Base-by-base conservation (phyloP, 2,888 invertebrate species). In the Leucophora obtusa region DNA sequence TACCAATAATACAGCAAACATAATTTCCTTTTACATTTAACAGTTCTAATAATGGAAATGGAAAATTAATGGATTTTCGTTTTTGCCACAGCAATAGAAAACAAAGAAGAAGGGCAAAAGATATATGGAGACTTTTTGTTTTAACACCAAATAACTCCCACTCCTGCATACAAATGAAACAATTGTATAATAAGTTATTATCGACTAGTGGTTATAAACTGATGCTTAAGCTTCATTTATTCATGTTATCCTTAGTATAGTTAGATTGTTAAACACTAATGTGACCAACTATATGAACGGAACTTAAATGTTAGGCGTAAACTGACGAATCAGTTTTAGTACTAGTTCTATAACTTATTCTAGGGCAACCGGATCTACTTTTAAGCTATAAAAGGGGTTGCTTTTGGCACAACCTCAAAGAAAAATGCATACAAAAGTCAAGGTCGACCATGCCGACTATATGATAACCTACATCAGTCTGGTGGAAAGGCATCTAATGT, bases 21-120 rank as follows among this genome's bases (percentile, higher is more conserved):
- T 70, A 72, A 78, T 78, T 78, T 72, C 62, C 72, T 68, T 62
- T 56, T 47, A 50, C 62, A 60, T 14, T 35, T 38, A 77, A 60
- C 68, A 18, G 14, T 73, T 73, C 58, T 51, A 60, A 79, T 74
- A 71, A 74, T 71, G 70, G 56, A 73, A 74, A 65, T 69, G 59
- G 73, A 73, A 73, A 65, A 79, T 70, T 74, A 79, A 79, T 79
- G 69, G 65, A 18, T 74, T 79, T 70, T 59, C 69, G 11, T 69
- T 78, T 63, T 79, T 47, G 43, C 43, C 14, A n/a, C 5, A 47
- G 43, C 43, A 47, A 47, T n/a, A 47, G 43, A 47, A n/a, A 14
- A n/a, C 2, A n/a, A 47, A n/a, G 43, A n/a, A 18, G 21, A 63
- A 62, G 17, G 10, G 28, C 17, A 4, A 71, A 7, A 53, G 53